Base-by-base conservation (phyloP, 2,113 vertebrate species). In the Brienomyrus brachyistius region DNA sequence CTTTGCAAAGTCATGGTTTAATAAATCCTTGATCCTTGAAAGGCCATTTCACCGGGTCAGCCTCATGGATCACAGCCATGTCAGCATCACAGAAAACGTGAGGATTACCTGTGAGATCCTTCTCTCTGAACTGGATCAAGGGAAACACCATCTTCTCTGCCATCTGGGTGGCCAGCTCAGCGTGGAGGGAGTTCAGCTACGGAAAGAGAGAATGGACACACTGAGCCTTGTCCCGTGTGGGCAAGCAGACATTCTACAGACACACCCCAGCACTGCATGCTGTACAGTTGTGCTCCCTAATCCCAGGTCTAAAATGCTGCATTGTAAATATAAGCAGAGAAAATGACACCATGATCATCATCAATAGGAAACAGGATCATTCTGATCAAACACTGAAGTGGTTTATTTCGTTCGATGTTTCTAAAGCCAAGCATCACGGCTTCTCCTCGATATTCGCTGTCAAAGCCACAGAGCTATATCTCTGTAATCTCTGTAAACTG, bases 111-210 rank as follows among this genome's bases (percentile, higher is more conserved):
- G 98, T 99, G 89, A 99, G 98, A 93, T 99, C 98, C 90, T 98
- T 99, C 94, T 99, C 98, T 92, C 98, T 95, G 93, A 99, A 99
- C 8, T 98, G 98, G 93, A 99, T 97, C 92, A 99, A 95, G 77
- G 98, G 98, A 90, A 97, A 97, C 90, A 99, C 96, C 98, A 99
- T 98, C 77, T 96, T 96, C 95, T 99, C 97, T 4, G 98, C 98
- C 93, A 99, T 94, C 94, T 98, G 97, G 89, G 96, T 97, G 88
- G 98, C 97, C 90, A 99, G 94, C 91, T 97, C 97, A 19, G 96
- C 95, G 91, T 99, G 98, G 86, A 99, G 96, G 89, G 95, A 91
- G 91, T 99, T 99, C 91, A 99, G 96, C 98, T 99, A 94, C 90
- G 95, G 89, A 91, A 87, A 92, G 56, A 92, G 74, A 91, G 54